These are phyloP conservation scores for Oryzias celebensis DNA, from an alignment of 2,113 vertebrate species.

Conservation along the genomic window DNA sequence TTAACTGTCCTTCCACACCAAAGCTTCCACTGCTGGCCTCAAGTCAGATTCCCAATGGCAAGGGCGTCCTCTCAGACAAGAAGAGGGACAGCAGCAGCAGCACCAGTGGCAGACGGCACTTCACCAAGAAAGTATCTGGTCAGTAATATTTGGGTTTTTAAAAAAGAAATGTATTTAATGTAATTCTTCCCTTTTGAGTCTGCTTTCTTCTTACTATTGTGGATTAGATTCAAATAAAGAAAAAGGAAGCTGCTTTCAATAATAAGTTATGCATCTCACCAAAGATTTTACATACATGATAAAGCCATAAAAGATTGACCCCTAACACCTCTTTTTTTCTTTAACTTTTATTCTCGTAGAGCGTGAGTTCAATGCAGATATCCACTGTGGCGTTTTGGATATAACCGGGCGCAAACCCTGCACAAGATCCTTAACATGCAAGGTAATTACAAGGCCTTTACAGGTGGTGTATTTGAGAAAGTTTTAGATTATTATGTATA, in stretches of 20 bases:
- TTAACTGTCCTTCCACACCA: slow-evolving; percentile 99
- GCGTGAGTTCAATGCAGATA: slow-evolving; percentile 97
- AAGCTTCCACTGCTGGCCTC: slow-evolving; percentile 95
- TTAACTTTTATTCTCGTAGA: slow-evolving; percentile 75
- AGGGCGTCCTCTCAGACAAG: slow-evolving; percentile 89
- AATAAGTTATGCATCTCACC: too few relatives aligned
- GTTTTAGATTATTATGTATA: background rate
- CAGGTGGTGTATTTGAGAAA: background rate
- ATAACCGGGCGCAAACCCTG: slow-evolving; percentile 95
- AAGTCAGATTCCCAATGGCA: slow-evolving; percentile 96
- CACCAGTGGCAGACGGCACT: slow-evolving; percentile 89
- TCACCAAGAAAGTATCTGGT: slow-evolving; percentile 95
- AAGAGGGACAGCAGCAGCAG: slow-evolving; percentile 90
- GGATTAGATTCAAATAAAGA: too few relatives aligned
- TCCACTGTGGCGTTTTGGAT: slow-evolving; percentile 98
- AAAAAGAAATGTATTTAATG: too few relatives aligned
- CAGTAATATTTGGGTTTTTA: slow-evolving; percentile 35
- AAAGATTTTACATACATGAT: too few relatives aligned
- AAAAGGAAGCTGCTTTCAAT: too few relatives aligned
- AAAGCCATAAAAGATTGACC: background rate
- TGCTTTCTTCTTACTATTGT: too few relatives aligned
- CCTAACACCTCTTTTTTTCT: background rate
- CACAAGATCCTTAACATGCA: slow-evolving; percentile 99
- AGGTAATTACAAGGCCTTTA: slow-evolving; percentile 78
- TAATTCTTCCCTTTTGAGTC: too few relatives aligned